phyloP scores from a whole-genome alignment of 2,888 invertebrate species.

The Laothoe populi region DNA sequence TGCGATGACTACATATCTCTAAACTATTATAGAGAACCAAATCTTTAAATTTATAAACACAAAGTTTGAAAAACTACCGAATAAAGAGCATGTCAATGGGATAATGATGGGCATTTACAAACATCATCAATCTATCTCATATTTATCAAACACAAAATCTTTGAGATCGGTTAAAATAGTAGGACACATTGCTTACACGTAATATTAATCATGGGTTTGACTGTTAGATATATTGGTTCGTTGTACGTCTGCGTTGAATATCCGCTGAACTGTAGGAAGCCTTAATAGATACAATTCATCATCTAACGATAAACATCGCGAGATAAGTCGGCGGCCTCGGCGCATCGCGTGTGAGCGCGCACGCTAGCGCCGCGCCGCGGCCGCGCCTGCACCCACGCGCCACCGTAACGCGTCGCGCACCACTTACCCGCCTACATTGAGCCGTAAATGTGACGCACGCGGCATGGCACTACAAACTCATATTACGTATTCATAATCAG shows the following conservation, averaged over 20 bases:
- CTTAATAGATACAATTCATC: slow-evolving; percentile 52
- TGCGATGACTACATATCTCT: background rate
- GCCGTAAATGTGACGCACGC: slow-evolving; percentile 37
- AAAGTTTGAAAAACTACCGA: background rate
- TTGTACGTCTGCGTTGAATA: slow-evolving; percentile 21
- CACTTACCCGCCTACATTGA: slow-evolving; percentile 32
- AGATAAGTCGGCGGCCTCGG: slow-evolving; percentile 38
- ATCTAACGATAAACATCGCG: slow-evolving; percentile 57
- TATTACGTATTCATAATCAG: background rate
- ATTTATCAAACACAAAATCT: slow-evolving; percentile 2
- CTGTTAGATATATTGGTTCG: background rate
- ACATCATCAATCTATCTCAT: slow-evolving; percentile 3
- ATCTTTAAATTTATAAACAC: background rate
- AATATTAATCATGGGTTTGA: slow-evolving; percentile 21
- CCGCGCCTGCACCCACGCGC: slow-evolving; percentile 14
- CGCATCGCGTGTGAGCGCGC: slow-evolving; percentile 15
- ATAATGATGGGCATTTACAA: slow-evolving; percentile 6
- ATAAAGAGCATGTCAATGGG: background rate
- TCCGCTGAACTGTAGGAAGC: slow-evolving; percentile 27
- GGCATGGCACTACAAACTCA: slow-evolving; percentile 22
- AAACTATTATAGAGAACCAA: background rate
- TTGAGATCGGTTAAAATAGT: background rate
- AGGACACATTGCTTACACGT: slow-evolving; percentile 12
- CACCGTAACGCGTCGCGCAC: slow-evolving; percentile 26
- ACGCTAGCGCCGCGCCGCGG: background rate